A percentile compares a stretch with the other conserved stretches of the same genome.
These are phyloP conservation scores for Melitaea cinxia DNA, from an alignment of 1,140 invertebrate genomes.

Conservation along the genomic window DNA sequence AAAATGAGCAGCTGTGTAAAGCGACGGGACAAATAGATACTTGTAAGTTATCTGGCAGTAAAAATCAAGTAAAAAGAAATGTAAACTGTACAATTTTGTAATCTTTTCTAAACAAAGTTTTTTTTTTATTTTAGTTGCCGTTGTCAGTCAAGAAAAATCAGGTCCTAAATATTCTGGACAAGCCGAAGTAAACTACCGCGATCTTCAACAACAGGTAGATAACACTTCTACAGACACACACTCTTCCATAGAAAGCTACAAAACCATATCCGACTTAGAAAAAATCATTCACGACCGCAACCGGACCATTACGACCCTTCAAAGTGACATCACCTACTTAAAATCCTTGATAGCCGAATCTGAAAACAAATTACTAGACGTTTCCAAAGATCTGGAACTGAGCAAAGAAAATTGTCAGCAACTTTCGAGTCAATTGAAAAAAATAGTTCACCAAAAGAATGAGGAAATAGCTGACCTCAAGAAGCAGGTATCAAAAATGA, in stretches of 20 bases:
- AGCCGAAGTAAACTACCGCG: slow-evolving; percentile 39
- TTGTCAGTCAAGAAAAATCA: slow-evolving; percentile 43
- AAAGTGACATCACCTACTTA: slow-evolving; percentile 65
- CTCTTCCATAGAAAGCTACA: slow-evolving; percentile 61
- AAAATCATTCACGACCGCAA: slow-evolving; percentile 69
- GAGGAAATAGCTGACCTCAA: slow-evolving; percentile 72
- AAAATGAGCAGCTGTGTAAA: slow-evolving; percentile 54
- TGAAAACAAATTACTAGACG: slow-evolving; percentile 64
- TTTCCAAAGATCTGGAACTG: slow-evolving; percentile 62
- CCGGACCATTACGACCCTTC: slow-evolving; percentile 62
- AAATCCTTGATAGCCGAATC: slow-evolving; percentile 69
- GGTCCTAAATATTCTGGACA: slow-evolving; percentile 39
- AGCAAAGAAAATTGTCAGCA: slow-evolving; percentile 70
- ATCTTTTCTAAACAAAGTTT: no score
- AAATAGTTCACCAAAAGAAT: slow-evolving; percentile 71
- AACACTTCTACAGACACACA: slow-evolving; percentile 60
- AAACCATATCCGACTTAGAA: slow-evolving; percentile 72
- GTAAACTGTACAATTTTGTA: neutral
- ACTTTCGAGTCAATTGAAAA: slow-evolving; percentile 68
- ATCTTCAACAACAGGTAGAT: slow-evolving; percentile 61
- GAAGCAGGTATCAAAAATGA: slow-evolving; percentile 70
- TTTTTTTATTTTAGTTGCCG: slow-evolving; percentile 48
- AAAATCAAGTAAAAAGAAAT: neutral
- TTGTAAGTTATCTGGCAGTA: slow-evolving; percentile 46
- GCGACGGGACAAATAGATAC: slow-evolving; percentile 47